Percentiles rank a stretch among this genome's conserved stretches.
phyloP scores from a whole-genome alignment of 2,888 invertebrate genomes.

The Crossocerus cetratus region DNA sequence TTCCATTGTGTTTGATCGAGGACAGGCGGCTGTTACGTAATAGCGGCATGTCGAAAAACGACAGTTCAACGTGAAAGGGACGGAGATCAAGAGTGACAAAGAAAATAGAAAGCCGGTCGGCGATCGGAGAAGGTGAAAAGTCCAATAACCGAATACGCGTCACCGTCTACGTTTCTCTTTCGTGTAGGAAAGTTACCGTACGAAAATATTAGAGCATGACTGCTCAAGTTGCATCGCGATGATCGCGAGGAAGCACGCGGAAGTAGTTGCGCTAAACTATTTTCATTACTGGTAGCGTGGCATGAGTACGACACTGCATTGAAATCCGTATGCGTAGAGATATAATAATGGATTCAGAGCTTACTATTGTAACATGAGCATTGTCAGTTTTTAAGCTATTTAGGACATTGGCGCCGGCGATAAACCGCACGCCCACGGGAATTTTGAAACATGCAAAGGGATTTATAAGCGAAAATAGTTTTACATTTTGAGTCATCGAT shows the following conservation, averaged over 20 bases:
- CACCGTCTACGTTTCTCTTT: conserved; percentile 36
- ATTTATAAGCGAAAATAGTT: conserved; percentile 40
- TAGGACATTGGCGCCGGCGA: too few relatives aligned
- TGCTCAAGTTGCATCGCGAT: conserved; percentile 21
- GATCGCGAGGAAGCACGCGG: conserved; percentile 32
- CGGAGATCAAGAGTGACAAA: conserved; percentile 1
- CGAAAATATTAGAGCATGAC: conserved; percentile 46
- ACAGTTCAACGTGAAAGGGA: neutral
- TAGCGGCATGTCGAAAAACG: neutral
- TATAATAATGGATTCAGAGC: too few relatives aligned
- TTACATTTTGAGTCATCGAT: conserved; percentile 27
- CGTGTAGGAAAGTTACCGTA: conserved; percentile 19
- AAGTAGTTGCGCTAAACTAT: conserved; percentile 35
- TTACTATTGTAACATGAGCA: too few relatives aligned
- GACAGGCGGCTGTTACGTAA: neutral
- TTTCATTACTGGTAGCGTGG: neutral
- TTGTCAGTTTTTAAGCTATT: too few relatives aligned
- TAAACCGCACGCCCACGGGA: too few relatives aligned
- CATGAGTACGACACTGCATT: neutral
- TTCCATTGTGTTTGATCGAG: neutral
- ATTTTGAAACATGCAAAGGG: conserved; percentile 12
- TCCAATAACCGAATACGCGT: conserved; percentile 15
- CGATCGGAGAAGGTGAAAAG: conserved; percentile 22
- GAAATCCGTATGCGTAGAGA: too few relatives aligned
- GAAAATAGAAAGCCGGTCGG: conserved; percentile 5